Conservation (phyloP, 2,888 invertebrate genomes). For the Ellobium chinense region DNA sequence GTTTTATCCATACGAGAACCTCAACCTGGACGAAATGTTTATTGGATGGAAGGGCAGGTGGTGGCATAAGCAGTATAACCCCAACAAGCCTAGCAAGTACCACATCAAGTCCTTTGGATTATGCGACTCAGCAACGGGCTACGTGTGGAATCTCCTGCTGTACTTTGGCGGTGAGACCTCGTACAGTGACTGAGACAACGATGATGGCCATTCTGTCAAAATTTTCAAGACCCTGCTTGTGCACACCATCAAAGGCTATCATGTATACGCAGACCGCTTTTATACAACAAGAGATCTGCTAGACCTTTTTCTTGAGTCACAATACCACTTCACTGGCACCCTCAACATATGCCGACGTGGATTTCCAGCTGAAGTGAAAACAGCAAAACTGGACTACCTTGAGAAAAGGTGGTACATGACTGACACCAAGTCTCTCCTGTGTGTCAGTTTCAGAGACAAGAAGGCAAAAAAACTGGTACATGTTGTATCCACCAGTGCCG, state of each 20-base stretch:
- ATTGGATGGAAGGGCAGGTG: not conserved
- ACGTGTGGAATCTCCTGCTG: not conserved
- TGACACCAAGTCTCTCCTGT: not conserved
- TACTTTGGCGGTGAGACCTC: not conserved
- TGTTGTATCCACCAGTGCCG: not conserved
- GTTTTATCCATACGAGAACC: not conserved
- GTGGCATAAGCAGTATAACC: not conserved
- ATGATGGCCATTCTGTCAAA: not conserved
- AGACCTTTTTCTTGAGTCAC: not conserved
- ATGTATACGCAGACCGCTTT: not conserved
- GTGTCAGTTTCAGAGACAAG: not conserved
- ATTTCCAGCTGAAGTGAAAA: not conserved
- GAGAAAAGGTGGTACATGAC: not conserved
- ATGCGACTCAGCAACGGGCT: not conserved
- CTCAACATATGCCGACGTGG: not conserved
- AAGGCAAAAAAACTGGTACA: not conserved
- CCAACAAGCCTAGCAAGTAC: slow-evolving; percentile 7
- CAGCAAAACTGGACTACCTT: not conserved
- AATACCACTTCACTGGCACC: not conserved
- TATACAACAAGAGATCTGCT: not conserved
- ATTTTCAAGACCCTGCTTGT: not conserved
- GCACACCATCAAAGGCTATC: not conserved
- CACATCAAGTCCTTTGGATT: slow-evolving; percentile 7
- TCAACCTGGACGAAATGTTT: slow-evolving; percentile 1
- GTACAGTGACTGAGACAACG: not conserved